These are phyloP conservation scores for Blastobasis lacticolella DNA, from an alignment of 2,888 invertebrate genomes.

Conservation along the genomic window DNA sequence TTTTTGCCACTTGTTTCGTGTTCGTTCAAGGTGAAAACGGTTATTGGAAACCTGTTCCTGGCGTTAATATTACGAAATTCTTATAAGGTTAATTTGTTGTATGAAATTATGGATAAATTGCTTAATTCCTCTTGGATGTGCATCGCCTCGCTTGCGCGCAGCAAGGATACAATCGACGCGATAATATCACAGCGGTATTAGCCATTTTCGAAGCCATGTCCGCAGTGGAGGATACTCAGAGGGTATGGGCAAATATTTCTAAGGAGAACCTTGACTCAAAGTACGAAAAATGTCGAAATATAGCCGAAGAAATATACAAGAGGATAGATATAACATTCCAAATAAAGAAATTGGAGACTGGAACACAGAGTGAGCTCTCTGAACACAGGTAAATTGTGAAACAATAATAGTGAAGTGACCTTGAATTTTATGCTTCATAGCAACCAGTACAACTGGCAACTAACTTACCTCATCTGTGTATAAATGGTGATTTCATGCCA, in stretches of 20 bases:
- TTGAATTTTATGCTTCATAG: not conserved
- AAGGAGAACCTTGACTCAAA: constrained; percentile 43
- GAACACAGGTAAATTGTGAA: constrained; percentile 42
- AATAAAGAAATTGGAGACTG: constrained; percentile 56
- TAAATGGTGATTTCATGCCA: too few relatives aligned
- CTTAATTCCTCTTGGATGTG: constrained; percentile 29
- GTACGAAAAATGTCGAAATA: constrained; percentile 64
- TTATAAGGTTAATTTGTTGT: constrained; percentile 7
- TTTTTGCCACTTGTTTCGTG: not conserved
- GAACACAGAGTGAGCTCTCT: constrained; percentile 49
- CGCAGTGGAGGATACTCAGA: constrained; percentile 30
- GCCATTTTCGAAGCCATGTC: constrained; percentile 33
- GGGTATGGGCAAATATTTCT: constrained; percentile 28
- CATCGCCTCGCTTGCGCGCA: constrained; percentile 22
- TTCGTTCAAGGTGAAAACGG: not conserved
- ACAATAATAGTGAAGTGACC: not conserved
- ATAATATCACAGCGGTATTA: too few relatives aligned
- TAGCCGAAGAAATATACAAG: constrained; percentile 66
- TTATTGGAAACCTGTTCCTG: constrained; percentile 2
- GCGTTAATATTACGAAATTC: constrained; percentile 22
- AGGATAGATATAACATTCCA: constrained; percentile 66
- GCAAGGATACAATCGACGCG: constrained; percentile 16
- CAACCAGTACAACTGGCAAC: too few relatives aligned
- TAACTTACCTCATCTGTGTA: too few relatives aligned
- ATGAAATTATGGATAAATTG: constrained; percentile 33